Evolutionary conservation across 2,888 invertebrate species (phyloP), one percentile per base, ranked within the genome.

Genomic region (Dryobota labecula): DNA sequence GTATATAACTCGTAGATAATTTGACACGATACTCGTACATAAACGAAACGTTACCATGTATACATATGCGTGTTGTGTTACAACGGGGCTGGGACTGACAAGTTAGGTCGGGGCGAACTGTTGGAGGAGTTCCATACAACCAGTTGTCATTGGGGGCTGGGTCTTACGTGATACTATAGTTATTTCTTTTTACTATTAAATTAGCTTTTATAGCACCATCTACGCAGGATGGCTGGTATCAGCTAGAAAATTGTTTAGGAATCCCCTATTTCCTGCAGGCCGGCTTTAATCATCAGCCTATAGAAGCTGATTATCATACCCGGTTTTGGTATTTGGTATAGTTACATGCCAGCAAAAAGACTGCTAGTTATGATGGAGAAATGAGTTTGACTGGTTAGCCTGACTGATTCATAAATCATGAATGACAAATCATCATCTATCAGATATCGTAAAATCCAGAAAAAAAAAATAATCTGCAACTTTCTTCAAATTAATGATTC

Each of bases 131-230:
- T 86, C 90, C 88, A 89, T 88, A 88, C 91, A 89, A 90, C 91
- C 91, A 91, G 91, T 91, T 91, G 93, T 92, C 92, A 92, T 92
- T 88, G 92, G 91, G 93, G 94, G 94, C 93, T 92, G 94, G 94
- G 90, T 94, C 94, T 94, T 94, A 94, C 92, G 92, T 94, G 92
- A 92, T 94, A 94, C 94, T 96, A 95, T 94, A 95, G 94, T 95
- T 93, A 94, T 94, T 94, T 94, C 82, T 93, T 95, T 92, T 93
- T n/a, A n/a, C n/a, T n/a, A 7, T 51, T 51, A 27, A 24, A 8
- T 51, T 7, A 51, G n/a, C 18, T 51, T 27, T 24, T 18, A 51
- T 27, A 27, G 0, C 24, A 24, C 24, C 15, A 51, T 15, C 2
- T 49, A 3, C 2, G 0, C 6, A 15, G 7, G 15, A 4, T 27